phyloP scores from a whole-genome alignment of 2,797 vertebrate genomes.

The Rhinatrema bivittatum region DNA sequence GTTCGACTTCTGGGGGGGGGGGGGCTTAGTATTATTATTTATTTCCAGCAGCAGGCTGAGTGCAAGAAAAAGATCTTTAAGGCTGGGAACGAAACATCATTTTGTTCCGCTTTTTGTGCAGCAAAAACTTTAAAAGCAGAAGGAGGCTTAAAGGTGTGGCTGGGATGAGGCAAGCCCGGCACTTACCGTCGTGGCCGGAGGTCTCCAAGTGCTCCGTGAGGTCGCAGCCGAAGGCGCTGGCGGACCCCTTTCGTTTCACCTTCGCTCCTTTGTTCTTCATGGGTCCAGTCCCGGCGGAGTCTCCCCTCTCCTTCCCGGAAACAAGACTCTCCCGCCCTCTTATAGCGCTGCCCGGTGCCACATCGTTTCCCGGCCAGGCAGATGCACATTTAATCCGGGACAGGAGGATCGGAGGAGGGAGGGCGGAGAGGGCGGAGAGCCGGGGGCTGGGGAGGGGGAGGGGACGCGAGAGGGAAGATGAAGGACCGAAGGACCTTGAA shows the following conservation, averaged over 20 bases:
- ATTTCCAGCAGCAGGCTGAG: no score
- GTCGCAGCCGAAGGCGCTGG: slow-evolving; percentile 91
- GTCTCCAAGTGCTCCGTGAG: slow-evolving; percentile 87
- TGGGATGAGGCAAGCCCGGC: no score
- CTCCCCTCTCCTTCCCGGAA: slow-evolving; percentile 41
- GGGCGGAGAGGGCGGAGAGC: no score
- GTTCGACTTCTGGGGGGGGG: no score
- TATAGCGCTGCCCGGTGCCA: no score
- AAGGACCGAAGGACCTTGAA: neutral
- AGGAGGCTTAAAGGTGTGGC: no score
- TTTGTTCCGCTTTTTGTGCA: no score
- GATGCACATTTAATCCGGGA: slow-evolving; percentile 29
- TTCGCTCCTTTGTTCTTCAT: slow-evolving; percentile 99
- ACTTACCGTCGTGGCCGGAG: slow-evolving; percentile 93
- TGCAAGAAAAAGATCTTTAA: no score
- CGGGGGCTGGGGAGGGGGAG: neutral
- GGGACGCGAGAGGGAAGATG: neutral
- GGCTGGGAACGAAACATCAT: no score
- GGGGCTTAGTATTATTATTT: no score
- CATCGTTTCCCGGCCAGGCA: slow-evolving; percentile 14
- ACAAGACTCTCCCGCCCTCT: slow-evolving; percentile 38
- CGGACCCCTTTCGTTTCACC: slow-evolving; percentile 87
- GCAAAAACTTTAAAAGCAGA: no score
- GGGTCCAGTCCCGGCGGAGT: slow-evolving; percentile 71
- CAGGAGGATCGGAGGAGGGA: no score